A percentile compares a stretch with the other conserved stretches of the same genome.
phyloP scores from a whole-genome alignment of 1,140 invertebrate genomes.

The Aphidius gifuensis region DNA sequence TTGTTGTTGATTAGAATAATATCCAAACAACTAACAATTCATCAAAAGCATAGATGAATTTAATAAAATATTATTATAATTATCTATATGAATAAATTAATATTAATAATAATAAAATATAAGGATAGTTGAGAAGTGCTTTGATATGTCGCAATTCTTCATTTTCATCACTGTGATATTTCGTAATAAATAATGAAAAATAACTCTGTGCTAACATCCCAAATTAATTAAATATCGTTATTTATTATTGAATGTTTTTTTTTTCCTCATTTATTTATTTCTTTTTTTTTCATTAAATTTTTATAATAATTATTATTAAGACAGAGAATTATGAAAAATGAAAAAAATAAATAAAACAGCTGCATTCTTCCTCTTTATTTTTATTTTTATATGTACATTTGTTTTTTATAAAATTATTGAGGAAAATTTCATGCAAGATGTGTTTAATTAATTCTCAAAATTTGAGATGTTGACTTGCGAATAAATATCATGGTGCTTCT shows the following conservation, averaged over 20 bases:
- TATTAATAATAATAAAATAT: too few species aligned
- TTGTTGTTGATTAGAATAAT: conserved; percentile 49
- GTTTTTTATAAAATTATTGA: too few species aligned
- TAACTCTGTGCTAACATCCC: conserved; percentile 4
- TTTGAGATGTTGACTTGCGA: too few species aligned
- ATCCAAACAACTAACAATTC: conserved; percentile 36
- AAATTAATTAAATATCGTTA: background rate
- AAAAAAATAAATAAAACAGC: background rate
- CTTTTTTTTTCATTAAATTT: background rate
- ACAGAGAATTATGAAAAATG: background rate
- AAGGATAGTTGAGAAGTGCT: conserved; percentile 34
- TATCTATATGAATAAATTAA: background rate
- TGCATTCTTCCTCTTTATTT: too few species aligned
- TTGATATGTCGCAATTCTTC: conserved; percentile 40
- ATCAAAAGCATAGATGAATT: conserved; percentile 30
- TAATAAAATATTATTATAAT: conserved; percentile 14
- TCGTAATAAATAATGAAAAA: conserved; percentile 40
- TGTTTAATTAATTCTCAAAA: too few species aligned
- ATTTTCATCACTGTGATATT: conserved; percentile 46
- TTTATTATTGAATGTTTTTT: too few species aligned
- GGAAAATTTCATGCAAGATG: too few species aligned
- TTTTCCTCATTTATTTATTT: conserved; percentile 1
- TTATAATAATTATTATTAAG: conserved; percentile 9
- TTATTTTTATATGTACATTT: too few species aligned
- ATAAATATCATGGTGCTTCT: too few species aligned